A percentile compares a stretch with the other conserved stretches of the same genome.
phyloP scores from a whole-genome alignment of 2,888 invertebrate species.

The Tipula helvola region DNA sequence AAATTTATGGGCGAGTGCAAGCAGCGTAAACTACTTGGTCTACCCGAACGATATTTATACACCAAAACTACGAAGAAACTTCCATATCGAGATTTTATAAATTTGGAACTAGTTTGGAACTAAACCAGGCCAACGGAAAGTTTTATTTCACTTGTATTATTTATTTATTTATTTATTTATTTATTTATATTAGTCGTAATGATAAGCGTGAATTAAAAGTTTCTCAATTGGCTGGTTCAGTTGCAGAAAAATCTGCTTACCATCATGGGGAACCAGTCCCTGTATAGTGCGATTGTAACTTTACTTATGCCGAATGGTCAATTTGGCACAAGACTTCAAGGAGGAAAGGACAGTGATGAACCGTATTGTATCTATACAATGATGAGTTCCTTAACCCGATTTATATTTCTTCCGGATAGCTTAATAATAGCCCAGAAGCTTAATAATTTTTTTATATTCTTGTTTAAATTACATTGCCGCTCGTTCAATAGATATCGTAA shows the following conservation, averaged over 20 bases:
- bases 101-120: slow-evolving; percentile 88
- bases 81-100: slow-evolving; percentile 83
- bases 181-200: slow-evolving; percentile 89
- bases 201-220: slow-evolving; percentile 93
- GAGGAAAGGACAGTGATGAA: slow-evolving; percentile 95
- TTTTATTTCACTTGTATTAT: slow-evolving; percentile 91
- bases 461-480: too few species aligned
- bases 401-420: slow-evolving; percentile 78
- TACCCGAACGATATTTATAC: slow-evolving; percentile 83
- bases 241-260: slow-evolving; percentile 94
- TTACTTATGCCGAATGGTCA: slow-evolving; percentile 81
- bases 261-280: slow-evolving; percentile 95
- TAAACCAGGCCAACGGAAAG: slow-evolving; percentile 95
- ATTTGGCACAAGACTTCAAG: slow-evolving; percentile 65
- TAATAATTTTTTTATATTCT: too few species aligned
- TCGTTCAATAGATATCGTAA: too few species aligned
- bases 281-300: slow-evolving; percentile 93
- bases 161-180: too few species aligned
- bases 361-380: slow-evolving; percentile 97
- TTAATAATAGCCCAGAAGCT: too few species aligned
- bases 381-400: slow-evolving; percentile 67
- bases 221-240: slow-evolving; percentile 94
- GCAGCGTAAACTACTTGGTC: slow-evolving; percentile 67
- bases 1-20: slow-evolving; percentile 91
- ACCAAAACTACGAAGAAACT: slow-evolving; percentile 74